phyloP scores from a whole-genome alignment of 2,888 invertebrate genomes.

The Trachelus tabidus region DNA sequence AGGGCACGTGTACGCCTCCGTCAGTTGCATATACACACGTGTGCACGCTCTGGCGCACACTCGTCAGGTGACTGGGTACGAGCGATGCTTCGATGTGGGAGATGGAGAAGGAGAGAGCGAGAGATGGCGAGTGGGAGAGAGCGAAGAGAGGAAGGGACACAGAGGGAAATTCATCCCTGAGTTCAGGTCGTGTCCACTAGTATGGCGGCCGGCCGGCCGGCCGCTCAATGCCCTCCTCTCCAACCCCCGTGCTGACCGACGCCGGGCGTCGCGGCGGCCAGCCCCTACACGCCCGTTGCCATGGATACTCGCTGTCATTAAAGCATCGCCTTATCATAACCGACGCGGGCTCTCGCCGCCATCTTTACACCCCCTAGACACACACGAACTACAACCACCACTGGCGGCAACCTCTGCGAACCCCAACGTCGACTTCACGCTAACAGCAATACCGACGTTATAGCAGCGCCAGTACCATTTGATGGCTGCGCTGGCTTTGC shows the following conservation, averaged over 20 bases:
- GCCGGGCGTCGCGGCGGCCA: slow-evolving; percentile 62
- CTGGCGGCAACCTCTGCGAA: slow-evolving; percentile 1
- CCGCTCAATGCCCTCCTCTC: slow-evolving; percentile 54
- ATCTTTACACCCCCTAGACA: slow-evolving; percentile 60
- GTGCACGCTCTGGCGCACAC: not conserved
- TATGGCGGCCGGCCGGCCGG: slow-evolving; percentile 62
- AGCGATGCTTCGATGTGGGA: slow-evolving; percentile 21
- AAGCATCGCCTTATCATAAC: slow-evolving; percentile 67
- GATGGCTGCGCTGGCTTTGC: not conserved
- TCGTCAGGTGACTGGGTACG: slow-evolving; percentile 17
- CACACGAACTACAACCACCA: not conserved
- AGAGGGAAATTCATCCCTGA: slow-evolving; percentile 56
- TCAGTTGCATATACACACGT: slow-evolving; percentile 7
- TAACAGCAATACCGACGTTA: not conserved
- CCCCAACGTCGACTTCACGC: slow-evolving; percentile 5
- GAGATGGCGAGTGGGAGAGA: slow-evolving; percentile 9
- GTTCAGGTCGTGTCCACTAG: slow-evolving; percentile 62
- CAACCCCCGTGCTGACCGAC: slow-evolving; percentile 57
- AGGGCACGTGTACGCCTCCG: slow-evolving; percentile 9
- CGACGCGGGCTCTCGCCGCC: slow-evolving; percentile 62
- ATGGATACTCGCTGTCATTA: slow-evolving; percentile 65
- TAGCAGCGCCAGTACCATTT: not conserved
- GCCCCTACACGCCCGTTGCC: slow-evolving; percentile 62
- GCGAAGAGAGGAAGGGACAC: slow-evolving; percentile 10
- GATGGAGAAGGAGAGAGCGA: slow-evolving; percentile 14